Percentiles rank a stretch among this genome's conserved stretches.
These are phyloP conservation scores for Python bivittatus DNA, from an alignment of 2,113 vertebrate genomes.

Conservation along the genomic window DNA sequence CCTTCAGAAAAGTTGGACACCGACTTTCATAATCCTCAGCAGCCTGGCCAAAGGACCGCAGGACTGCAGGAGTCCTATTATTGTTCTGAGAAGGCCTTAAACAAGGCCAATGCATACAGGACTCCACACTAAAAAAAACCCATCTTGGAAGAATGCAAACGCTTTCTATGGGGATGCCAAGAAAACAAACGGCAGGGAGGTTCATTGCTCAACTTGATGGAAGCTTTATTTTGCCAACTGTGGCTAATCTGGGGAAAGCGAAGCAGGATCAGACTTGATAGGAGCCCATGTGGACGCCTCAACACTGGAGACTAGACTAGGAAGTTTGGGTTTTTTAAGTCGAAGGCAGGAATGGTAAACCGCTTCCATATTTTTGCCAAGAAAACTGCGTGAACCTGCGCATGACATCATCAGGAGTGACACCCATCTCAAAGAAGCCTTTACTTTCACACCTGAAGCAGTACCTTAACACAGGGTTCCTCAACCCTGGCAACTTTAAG, in stretches of 20 bases:
- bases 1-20: not conserved
- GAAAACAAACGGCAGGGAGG: not conserved
- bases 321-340: not conserved
- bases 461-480: too few relatives aligned
- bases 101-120: not conserved
- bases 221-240: not conserved
- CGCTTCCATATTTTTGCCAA: not conserved
- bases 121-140: not conserved
- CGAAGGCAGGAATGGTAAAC: not conserved
- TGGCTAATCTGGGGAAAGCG: not conserved
- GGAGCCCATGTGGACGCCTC: not conserved
- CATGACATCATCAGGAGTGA: not conserved
- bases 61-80: not conserved
- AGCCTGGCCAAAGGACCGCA: not conserved
- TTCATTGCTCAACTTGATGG: not conserved
- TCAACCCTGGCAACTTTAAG: too few relatives aligned
- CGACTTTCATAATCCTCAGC: not conserved
- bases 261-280: not conserved
- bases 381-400: not conserved
- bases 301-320: not conserved
- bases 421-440: not conserved
- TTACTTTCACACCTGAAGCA: too few relatives aligned
- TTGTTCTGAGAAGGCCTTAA: not conserved
- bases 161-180: not conserved
- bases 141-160: not conserved